Evolutionary conservation across 2,797 vertebrate genomes (phyloP).

Genomic region (Emys orbicularis): DNA sequence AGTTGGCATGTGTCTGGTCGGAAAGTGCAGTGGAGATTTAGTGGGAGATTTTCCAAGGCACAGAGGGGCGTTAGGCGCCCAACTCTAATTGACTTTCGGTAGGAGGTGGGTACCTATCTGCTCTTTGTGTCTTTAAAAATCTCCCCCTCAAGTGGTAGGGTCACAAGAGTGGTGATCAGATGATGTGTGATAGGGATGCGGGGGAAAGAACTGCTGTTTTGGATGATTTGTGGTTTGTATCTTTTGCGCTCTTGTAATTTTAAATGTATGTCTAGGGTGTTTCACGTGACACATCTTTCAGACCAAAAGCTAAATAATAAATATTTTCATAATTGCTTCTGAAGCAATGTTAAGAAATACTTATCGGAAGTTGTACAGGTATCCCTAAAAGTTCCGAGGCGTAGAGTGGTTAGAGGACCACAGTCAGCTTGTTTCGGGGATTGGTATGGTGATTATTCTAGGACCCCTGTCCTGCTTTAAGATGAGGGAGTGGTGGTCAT

Average conservation of each 20-base stretch:
- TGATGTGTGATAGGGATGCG: background rate
- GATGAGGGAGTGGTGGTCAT: too few species aligned
- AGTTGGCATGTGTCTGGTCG: background rate
- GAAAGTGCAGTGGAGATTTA: background rate
- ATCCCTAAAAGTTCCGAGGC: constrained; percentile 3
- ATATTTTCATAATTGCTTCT: background rate
- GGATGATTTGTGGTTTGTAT: background rate
- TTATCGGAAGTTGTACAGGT: background rate
- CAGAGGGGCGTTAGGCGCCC: background rate
- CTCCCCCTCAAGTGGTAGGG: background rate
- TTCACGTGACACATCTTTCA: background rate
- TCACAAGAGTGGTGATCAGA: background rate
- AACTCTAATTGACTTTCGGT: background rate
- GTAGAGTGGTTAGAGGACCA: background rate
- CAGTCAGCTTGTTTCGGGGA: background rate
- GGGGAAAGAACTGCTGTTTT: background rate
- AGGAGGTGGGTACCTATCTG: background rate
- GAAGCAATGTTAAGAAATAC: background rate
- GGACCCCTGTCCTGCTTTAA: background rate
- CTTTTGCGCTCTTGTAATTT: background rate
- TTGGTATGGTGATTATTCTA: background rate
- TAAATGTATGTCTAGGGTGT: background rate
- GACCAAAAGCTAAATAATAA: background rate
- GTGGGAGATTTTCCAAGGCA: background rate
- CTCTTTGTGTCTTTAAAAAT: background rate